Percentiles rank a stretch among this genome's conserved stretches.
phyloP scores from a whole-genome alignment of 2,888 invertebrate genomes.

The Drosophila rellima region DNA sequence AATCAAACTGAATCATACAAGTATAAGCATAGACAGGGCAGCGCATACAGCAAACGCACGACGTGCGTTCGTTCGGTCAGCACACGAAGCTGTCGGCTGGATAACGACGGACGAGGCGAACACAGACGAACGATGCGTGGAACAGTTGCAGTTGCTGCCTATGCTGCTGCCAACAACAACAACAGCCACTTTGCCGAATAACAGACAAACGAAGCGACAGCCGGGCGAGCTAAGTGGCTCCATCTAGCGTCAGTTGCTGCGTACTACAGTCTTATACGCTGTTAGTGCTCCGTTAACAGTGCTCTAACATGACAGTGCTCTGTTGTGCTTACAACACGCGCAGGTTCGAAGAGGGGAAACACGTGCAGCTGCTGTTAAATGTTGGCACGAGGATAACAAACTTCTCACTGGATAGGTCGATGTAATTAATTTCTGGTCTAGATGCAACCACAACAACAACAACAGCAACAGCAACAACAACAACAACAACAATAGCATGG shows the following conservation, averaged over 20 bases:
- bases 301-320: conserved; percentile 9
- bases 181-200: conserved; percentile 27
- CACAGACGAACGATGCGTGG: conserved; percentile 14
- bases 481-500: not conserved
- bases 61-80: conserved; percentile 1
- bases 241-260: conserved; percentile 32
- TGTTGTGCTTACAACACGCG: conserved; percentile 36
- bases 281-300: conserved; percentile 25
- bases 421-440: conserved; percentile 45
- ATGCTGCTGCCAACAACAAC: conserved; percentile 41
- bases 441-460: conserved; percentile 30
- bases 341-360: conserved; percentile 44
- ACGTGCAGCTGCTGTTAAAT: conserved; percentile 18
- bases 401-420: conserved; percentile 22
- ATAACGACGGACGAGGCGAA: conserved; percentile 21
- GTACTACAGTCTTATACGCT: conserved; percentile 60
- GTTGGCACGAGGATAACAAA: conserved; percentile 8
- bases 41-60: conserved; percentile 24
- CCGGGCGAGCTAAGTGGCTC: conserved; percentile 23
- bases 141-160: conserved; percentile 51
- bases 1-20: conserved; percentile 60
- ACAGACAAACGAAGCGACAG: conserved; percentile 22
- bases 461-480: conserved; percentile 15
- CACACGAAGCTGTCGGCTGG: conserved; percentile 25
- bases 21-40: conserved; percentile 33